Evolutionary conservation across 1,140 invertebrate species (phyloP).

Genomic region (Chrysomallon squamiferum): DNA sequence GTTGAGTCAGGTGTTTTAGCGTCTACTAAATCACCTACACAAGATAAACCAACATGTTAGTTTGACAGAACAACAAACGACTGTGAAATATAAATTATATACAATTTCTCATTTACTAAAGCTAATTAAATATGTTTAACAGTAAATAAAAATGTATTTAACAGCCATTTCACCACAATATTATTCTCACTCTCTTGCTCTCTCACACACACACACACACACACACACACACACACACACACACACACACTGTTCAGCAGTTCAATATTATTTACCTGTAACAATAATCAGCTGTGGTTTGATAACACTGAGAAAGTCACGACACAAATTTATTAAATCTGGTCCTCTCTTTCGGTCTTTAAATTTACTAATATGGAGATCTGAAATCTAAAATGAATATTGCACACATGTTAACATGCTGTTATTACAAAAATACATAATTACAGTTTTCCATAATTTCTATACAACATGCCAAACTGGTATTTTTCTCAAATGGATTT

Average conservation of each 20-base stretch:
- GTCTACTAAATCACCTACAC: slow-evolving; percentile 86
- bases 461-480: too few species aligned
- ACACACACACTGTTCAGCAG: too few species aligned
- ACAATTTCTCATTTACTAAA: neutral
- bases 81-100: neutral
- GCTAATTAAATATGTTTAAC: neutral
- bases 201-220: neutral
- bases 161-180: neutral
- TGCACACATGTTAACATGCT: too few species aligned
- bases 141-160: neutral
- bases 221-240: neutral
- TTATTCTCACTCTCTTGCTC: neutral
- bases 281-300: slow-evolving; percentile 83
- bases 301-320: slow-evolving; percentile 75
- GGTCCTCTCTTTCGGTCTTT: slow-evolving; percentile 76
- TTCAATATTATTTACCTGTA: too few species aligned
- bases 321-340: slow-evolving; percentile 83
- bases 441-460: too few species aligned
- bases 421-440: too few species aligned
- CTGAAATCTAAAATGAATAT: slow-evolving; percentile 59
- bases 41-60: neutral
- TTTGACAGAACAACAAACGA: slow-evolving; percentile 1
- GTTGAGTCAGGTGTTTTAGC: slow-evolving; percentile 80
- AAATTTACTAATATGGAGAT: slow-evolving; percentile 89
- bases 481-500: too few species aligned